Evolutionary conservation across 23 tunicate species (phyloP), one percentile per base, ranked within the genome.

Genomic region (Ciona savignyi): DNA sequence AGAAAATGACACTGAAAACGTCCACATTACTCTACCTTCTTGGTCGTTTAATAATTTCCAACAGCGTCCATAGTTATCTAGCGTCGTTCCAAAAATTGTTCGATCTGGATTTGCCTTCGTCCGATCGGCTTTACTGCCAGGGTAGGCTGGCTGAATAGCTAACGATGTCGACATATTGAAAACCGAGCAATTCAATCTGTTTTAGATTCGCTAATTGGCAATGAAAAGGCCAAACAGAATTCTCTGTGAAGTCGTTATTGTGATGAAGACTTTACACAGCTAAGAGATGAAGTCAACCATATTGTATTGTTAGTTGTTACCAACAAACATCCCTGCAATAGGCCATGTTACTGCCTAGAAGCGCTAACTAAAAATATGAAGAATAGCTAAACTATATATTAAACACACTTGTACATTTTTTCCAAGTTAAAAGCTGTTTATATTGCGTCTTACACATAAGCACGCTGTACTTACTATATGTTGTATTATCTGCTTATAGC

Each of bases 41-140:
- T 71, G 80, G 79, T 82, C 78, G 28, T 72, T 65, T 2, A 88
- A 51, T 19, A 88, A 73, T 23, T 70, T 72, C 75, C 74, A 68
- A 33, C 83, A 78, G 60, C 77, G 81, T 25, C 63, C 70, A 30
- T 80, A 88, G 35, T 77, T 81, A 68, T 88, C 96, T 23, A 88
- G 79, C 23, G 96, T 88, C 30, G 96, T 88, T 42, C 96, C 96
- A 73, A 88, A 88, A 4, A 88, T 88, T 15, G 96, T 88, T 60
- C 96, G 34, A 61, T 81, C 74, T 0, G 96, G 83, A 22, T 79
- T 82, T 3, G 96, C 96, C 51, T 82, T 65, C 11, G 73, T 88
- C 34, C 80, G 86, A 22, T 51, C 72, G 2, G 76, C 35, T 62
- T 78, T 70, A 1, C 83, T 34, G 3, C 81, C 25, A 2, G 51